These are phyloP conservation scores for Asteroscopus sphinx DNA, from an alignment of 2,888 invertebrate species.

Conservation along the genomic window DNA sequence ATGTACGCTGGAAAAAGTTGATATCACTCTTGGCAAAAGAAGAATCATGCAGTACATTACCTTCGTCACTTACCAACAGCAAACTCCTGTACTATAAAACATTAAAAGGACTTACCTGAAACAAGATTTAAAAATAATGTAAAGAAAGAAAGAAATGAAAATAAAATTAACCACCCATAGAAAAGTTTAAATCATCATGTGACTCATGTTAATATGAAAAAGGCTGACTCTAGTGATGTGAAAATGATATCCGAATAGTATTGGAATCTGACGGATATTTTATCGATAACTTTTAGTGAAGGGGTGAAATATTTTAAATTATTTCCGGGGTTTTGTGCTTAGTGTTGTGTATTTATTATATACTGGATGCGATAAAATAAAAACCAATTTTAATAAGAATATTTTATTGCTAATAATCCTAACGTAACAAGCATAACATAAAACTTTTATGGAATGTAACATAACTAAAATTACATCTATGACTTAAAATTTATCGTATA, in stretches of 20 bases:
- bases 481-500: slow-evolving; percentile 24
- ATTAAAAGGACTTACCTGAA: slow-evolving; percentile 59
- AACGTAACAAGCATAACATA: slow-evolving; percentile 25
- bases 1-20: too few species aligned
- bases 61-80: slow-evolving; percentile 15
- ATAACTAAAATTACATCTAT: slow-evolving; percentile 10
- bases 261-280: slow-evolving; percentile 21
- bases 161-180: slow-evolving; percentile 36
- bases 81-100: slow-evolving; percentile 39
- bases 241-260: slow-evolving; percentile 24
- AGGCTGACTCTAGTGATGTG: slow-evolving; percentile 60
- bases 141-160: slow-evolving; percentile 32
- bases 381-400: slow-evolving; percentile 27
- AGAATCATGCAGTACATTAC: slow-evolving; percentile 40
- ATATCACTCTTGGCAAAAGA: neutral
- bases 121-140: slow-evolving; percentile 52
- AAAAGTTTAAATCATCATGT: slow-evolving; percentile 68
- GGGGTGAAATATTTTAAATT: slow-evolving; percentile 5
- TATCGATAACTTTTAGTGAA: slow-evolving; percentile 31
- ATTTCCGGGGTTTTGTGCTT: neutral
- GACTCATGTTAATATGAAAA: slow-evolving; percentile 80
- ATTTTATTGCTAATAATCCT: slow-evolving; percentile 47
- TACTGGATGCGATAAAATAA: slow-evolving; percentile 36
- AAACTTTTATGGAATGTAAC: slow-evolving; percentile 1
- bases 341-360: neutral